phyloP scores from a whole-genome alignment of 2,888 invertebrate species.

The Lasius platythorax region DNA sequence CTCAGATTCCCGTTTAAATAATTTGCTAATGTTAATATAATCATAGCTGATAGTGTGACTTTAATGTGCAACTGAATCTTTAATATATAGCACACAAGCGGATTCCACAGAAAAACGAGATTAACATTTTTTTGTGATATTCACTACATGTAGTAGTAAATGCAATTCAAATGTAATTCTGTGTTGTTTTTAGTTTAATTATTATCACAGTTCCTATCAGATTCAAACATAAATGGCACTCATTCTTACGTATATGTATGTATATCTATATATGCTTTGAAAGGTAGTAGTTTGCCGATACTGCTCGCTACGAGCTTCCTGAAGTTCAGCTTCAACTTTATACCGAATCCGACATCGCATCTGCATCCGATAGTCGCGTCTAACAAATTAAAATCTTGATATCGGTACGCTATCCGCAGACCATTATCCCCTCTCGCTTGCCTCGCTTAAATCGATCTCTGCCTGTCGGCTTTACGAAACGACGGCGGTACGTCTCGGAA shows the following conservation, averaged over 20 bases:
- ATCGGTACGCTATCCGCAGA: neutral
- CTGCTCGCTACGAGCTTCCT: neutral
- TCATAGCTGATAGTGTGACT: neutral
- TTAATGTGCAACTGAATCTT: neutral
- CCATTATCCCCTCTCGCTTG: neutral
- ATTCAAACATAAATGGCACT: neutral
- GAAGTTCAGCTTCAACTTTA: neutral
- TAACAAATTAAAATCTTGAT: conserved; percentile 33
- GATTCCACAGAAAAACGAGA: neutral
- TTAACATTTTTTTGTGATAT: neutral
- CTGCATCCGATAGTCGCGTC: neutral
- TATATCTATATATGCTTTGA: too few relatives aligned
- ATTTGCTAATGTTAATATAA: neutral
- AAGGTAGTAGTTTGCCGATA: neutral
- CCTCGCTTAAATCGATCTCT: neutral
- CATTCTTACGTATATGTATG: neutral
- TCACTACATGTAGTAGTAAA: neutral
- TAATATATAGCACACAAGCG: neutral
- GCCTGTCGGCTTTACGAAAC: conserved; percentile 8
- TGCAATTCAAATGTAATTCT: neutral
- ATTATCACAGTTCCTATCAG: neutral
- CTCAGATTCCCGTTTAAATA: neutral
- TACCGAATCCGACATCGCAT: neutral
- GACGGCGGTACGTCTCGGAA: neutral
- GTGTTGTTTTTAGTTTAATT: neutral